Evolutionary conservation across 2,888 invertebrate genomes (phyloP).

Genomic region (Hypolimnas misippus): DNA sequence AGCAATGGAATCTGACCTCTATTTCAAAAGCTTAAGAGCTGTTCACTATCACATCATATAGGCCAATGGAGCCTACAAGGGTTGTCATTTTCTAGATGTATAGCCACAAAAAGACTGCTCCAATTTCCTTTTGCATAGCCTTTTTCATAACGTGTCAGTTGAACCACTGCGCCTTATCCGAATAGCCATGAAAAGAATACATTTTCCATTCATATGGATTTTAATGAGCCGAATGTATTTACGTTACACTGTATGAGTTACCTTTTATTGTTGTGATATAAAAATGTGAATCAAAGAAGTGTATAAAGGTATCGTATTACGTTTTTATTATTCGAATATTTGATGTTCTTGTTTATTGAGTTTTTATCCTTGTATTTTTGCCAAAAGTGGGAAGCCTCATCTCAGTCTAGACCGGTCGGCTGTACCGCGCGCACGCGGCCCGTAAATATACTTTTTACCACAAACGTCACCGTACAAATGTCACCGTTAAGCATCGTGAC

Average conservation of each 20-base stretch:
- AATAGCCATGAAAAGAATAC: constrained; percentile 21
- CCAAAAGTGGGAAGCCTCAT: constrained; percentile 57
- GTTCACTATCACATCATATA: constrained; percentile 27
- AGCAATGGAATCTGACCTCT: constrained; percentile 17
- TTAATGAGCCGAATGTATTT: constrained; percentile 27
- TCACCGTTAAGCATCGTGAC: constrained; percentile 24
- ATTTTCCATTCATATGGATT: constrained; percentile 19
- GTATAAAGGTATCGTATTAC: constrained; percentile 7
- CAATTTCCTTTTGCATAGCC: constrained; percentile 33
- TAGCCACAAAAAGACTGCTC: constrained; percentile 35
- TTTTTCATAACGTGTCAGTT: constrained; percentile 29
- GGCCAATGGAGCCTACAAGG: constrained; percentile 32
- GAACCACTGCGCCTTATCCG: constrained; percentile 26
- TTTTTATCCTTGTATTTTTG: constrained; percentile 66
- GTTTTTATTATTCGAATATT: constrained; percentile 39
- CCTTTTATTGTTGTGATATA: constrained; percentile 23
- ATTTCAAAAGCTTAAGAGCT: constrained; percentile 25
- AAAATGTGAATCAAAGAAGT: constrained; percentile 5
- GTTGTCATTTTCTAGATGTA: constrained; percentile 35
- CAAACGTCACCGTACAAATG: constrained; percentile 7
- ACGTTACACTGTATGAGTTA: constrained; percentile 5
- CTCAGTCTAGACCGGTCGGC: constrained; percentile 73
- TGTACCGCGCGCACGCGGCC: constrained; percentile 64
- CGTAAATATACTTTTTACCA: constrained; percentile 35
- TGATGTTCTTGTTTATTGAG: constrained; percentile 66